These are phyloP conservation scores for Amphimedon queenslandica DNA, from an alignment of 37 sponge, comb jelly and placozoan species.

Conservation along the genomic window DNA sequence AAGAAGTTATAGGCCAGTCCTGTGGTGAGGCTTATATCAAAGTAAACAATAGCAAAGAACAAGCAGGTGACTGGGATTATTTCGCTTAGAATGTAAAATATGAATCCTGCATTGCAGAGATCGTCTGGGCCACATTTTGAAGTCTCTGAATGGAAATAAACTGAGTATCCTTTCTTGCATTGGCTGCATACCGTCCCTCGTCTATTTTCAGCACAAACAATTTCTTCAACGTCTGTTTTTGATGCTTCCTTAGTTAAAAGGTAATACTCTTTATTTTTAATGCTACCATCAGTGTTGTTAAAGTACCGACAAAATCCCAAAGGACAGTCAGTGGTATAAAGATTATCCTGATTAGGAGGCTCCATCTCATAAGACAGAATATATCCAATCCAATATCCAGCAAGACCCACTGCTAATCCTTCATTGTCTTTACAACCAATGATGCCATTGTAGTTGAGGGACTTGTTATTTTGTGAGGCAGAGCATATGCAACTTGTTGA, in stretches of 20 bases:
- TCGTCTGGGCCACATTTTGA: constrained; percentile 6
- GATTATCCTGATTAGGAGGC: background rate
- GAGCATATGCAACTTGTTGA: background rate
- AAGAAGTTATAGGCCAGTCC: constrained; percentile 25
- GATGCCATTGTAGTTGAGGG: background rate
- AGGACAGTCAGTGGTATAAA: constrained; percentile 30
- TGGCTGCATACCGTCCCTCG: constrained; percentile 27
- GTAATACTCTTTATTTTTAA: background rate
- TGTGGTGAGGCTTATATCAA: constrained; percentile 38
- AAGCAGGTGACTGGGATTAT: constrained; percentile 21
- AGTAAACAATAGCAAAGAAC: constrained; percentile 14
- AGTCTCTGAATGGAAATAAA: constrained; percentile 14
- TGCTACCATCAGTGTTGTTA: background rate
- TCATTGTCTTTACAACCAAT: background rate
- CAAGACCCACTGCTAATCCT: background rate
- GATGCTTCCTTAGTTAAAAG: background rate
- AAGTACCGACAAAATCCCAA: background rate
- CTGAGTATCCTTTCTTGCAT: constrained; percentile 17
- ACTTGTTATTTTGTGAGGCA: background rate
- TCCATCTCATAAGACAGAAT: background rate
- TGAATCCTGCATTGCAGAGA: constrained; percentile 15
- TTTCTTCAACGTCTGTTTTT: background rate
- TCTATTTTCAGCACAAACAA: constrained; percentile 20
- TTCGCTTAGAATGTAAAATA: constrained; percentile 37
- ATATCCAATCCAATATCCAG: constrained; percentile 6